Evolutionary conservation across 2,113 vertebrate genomes (phyloP), one percentile per base, ranked within the genome.

Genomic region (Cyprinodon variegatus): DNA sequence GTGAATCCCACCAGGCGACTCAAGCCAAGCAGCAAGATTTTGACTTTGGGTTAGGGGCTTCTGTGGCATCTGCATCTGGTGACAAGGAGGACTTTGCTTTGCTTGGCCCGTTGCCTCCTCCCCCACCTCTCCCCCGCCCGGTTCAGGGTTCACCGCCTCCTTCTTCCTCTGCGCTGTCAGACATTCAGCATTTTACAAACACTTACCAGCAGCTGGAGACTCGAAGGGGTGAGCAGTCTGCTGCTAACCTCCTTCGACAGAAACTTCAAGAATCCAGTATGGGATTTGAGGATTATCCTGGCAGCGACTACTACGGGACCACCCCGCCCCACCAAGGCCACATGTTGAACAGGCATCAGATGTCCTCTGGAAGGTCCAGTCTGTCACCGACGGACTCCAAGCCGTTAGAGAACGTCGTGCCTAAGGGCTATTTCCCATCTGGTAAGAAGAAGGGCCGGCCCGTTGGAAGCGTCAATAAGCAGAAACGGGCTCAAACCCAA

Each of bases 381-480:
- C 70, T 90, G 71, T 91, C 93, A 0, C 85, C 89, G 43, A 92
- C 89, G 79, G 93, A 95, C 61, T 77, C 87, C 12, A 95, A 95
- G 76, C 50, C 40, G 1, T 41, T 70, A 11, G 94, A 95, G 0
- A 93, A 4, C 79, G 0, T 63, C 39, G 96, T 97, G 80, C 96
- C 96, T 6, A 99, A 97, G 92, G 98, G 97, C 4, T 99, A 99
- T 90, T 99, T 99, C 81, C 97, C 98, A 40, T 99, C 98, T 76
- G 98, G 98, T 89, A 99, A 99, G 92, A 99, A 99, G 87, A 98
- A 98, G 88, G 97, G 97, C 53, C 93, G 98, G 72, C 98, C 98
- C 1, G 97, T 99, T 7, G 98, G 97, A 68, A 99, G 98, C 0
- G 97, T 99, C 72, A 99, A 99, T 89, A 99, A 99, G 90, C 97